Conservation (phyloP, 2,888 invertebrate species). For the Abscondita cerata region DNA sequence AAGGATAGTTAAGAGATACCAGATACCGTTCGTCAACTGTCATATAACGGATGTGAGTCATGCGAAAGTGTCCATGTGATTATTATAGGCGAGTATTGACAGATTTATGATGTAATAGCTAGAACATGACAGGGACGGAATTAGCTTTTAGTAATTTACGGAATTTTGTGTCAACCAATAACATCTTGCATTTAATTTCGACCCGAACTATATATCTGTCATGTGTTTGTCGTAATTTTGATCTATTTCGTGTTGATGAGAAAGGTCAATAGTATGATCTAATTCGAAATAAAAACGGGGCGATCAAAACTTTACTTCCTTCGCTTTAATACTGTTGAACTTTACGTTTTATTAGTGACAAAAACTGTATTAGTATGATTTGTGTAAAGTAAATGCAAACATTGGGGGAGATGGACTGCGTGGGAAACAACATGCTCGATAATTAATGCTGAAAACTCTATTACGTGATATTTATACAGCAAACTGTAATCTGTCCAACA, state of each 20-base stretch:
- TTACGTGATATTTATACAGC: conserved; percentile 43
- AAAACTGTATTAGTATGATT: conserved; percentile 36
- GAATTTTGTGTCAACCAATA: conserved; percentile 16
- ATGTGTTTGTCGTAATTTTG: background rate
- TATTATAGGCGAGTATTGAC: conserved; percentile 41
- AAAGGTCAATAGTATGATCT: conserved; percentile 7
- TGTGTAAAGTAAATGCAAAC: conserved; percentile 35
- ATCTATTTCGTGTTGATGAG: background rate
- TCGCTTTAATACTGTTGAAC: background rate
- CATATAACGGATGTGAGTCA: conserved; percentile 43
- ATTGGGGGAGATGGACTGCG: conserved; percentile 37
- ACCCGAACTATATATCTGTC: conserved; percentile 17
- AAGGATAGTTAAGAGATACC: conserved; percentile 17
- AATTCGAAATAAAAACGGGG: background rate
- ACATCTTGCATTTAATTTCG: conserved; percentile 23
- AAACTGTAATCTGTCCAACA: conserved; percentile 40
- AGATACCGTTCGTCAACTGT: conserved; percentile 33
- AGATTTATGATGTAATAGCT: conserved; percentile 44
- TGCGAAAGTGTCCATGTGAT: conserved; percentile 45
- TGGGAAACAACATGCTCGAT: conserved; percentile 39
- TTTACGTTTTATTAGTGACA: conserved; percentile 22
- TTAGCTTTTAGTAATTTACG: conserved; percentile 29
- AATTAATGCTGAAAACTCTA: conserved; percentile 46
- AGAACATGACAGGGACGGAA: conserved; percentile 31
- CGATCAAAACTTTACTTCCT: background rate